phyloP scores from a whole-genome alignment of 2,797 vertebrate genomes.

The Amblyopsis hoosieri region DNA sequence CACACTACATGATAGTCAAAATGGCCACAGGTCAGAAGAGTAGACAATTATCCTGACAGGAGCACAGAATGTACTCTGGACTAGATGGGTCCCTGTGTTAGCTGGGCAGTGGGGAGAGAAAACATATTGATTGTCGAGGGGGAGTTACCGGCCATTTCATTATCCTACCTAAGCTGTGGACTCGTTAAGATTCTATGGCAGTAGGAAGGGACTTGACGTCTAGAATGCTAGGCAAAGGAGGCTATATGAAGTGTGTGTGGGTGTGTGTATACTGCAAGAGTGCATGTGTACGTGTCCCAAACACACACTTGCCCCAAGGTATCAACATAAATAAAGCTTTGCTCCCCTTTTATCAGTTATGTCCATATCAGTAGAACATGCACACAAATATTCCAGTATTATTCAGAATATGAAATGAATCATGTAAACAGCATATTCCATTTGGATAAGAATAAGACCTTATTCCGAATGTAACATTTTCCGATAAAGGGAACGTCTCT shows the following conservation, averaged over 20 bases:
- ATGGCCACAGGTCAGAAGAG: constrained; percentile 41
- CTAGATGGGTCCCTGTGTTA: constrained; percentile 26
- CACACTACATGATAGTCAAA: constrained; percentile 39
- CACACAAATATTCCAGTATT: too few species aligned
- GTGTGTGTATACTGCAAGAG: too few species aligned
- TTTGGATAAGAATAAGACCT: too few species aligned
- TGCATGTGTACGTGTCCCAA: too few species aligned
- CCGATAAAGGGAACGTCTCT: too few species aligned
- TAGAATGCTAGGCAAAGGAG: constrained; percentile 13
- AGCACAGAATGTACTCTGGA: constrained; percentile 15
- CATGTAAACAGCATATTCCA: too few species aligned
- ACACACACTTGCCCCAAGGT: background rate
- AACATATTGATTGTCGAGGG: constrained; percentile 27
- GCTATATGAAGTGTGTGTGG: constrained; percentile 1
- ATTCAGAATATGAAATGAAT: too few species aligned
- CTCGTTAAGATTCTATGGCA: constrained; percentile 42
- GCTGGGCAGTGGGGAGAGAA: constrained; percentile 9
- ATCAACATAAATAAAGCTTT: constrained; percentile 14
- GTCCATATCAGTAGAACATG: background rate
- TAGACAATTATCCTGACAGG: constrained; percentile 41
- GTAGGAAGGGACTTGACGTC: constrained; percentile 1
- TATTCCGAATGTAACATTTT: too few species aligned
- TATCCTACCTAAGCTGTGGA: constrained; percentile 24
- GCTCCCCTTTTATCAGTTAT: constrained; percentile 15
- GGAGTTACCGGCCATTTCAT: constrained; percentile 35